Evolutionary conservation across 2,888 invertebrate genomes (phyloP), one percentile per base, ranked within the genome.

Genomic region (Agrochola lota): DNA sequence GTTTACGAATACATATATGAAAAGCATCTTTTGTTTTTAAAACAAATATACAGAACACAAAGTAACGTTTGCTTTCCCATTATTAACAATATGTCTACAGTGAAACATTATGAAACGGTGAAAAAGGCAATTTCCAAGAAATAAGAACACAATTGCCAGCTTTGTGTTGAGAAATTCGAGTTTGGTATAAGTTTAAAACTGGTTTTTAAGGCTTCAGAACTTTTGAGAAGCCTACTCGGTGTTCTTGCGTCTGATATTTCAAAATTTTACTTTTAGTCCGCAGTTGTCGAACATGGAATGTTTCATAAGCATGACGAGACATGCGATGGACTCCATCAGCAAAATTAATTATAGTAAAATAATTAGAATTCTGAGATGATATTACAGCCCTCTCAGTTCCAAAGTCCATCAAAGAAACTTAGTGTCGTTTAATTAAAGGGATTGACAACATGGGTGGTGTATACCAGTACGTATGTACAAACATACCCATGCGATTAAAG

Each of bases 401-500:
- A 88, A 90, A 85, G 86, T 88, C 90, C 91, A 90, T 91, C 91
- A 92, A 92, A 90, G 90, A 91, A 92, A 91, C 90, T 88, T 87
- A 89, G 90, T 89, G 90, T 88, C 87, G 86, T 90, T 91, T 94
- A 94, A 95, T 95, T 93, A 95, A 94, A 94, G 94, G 92, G 91
- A 90, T 90, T 87, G 91, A 91, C 89, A 89, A 90, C 86, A 86
- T 85, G 88, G 87, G 81, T 83, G 84, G 87, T 85, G 89, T 87
- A 87, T 88, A 84, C 85, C 88, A 89, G 89, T 89, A 91, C 46
- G 74, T 90, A 88, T 82, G 83, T 85, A 88, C 91, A 90, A 90
- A 92, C 91, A 93, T 91, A 92, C 91, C 90, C 91, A 91, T 91
- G 89, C 93, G 94, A 95, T 95, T 95, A 94, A 95, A 96, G 95